These are phyloP conservation scores for Ethmia dodecea DNA, from an alignment of 2,888 invertebrate genomes.

Conservation along the genomic window DNA sequence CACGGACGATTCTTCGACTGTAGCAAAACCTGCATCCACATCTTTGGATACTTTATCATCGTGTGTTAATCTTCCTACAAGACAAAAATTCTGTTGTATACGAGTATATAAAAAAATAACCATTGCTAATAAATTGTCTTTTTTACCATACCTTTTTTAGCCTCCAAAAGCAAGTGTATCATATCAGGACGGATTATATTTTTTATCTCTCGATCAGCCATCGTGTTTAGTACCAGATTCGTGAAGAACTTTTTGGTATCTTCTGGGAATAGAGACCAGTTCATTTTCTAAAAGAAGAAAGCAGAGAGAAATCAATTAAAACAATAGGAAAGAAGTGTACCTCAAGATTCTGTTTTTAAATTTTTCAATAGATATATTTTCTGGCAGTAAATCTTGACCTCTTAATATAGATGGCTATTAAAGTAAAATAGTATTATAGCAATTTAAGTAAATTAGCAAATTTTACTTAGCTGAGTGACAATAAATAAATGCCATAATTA, in stretches of 20 bases:
- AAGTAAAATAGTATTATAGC: too few species aligned
- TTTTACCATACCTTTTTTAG: constrained; percentile 66
- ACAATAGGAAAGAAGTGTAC: too few species aligned
- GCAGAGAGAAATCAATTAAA: too few species aligned
- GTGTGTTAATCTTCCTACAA: constrained; percentile 21
- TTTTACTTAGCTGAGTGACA: too few species aligned
- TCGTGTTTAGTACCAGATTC: constrained; percentile 46
- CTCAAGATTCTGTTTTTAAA: too few species aligned
- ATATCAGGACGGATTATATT: constrained; percentile 66
- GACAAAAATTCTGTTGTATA: background rate
- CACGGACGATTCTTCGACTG: constrained; percentile 32
- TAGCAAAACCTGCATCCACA: constrained; percentile 31
- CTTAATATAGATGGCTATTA: too few species aligned
- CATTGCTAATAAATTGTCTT: too few species aligned
- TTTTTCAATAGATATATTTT: too few species aligned
- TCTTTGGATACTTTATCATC: constrained; percentile 17
- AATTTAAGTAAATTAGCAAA: too few species aligned
- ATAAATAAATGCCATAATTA: too few species aligned
- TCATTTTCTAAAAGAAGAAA: too few species aligned
- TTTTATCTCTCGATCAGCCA: constrained; percentile 45
- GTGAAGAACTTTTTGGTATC: constrained; percentile 38
- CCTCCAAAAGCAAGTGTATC: constrained; percentile 75
- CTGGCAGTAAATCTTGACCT: too few species aligned
- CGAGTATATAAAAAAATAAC: background rate
- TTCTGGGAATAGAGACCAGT: constrained; percentile 28